phyloP scores from a whole-genome alignment of 2,888 invertebrate species.

The Linnaemya tessellans region DNA sequence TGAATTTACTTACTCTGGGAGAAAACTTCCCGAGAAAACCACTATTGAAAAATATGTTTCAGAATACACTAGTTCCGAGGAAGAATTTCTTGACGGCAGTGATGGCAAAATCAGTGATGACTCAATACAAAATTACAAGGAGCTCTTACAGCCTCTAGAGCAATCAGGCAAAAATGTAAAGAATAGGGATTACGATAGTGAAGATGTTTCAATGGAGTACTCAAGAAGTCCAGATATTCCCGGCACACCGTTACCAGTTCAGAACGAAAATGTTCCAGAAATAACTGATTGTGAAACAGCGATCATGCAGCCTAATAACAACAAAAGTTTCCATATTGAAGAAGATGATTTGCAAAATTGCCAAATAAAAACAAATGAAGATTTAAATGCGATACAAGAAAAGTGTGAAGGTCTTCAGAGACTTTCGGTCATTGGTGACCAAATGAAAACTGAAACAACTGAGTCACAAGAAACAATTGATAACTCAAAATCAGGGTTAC shows the following conservation, averaged over 20 bases:
- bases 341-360: not conserved
- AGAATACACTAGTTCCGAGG: conserved; percentile 5
- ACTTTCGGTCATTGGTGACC: too few relatives aligned
- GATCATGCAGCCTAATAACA: not conserved
- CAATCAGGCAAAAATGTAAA: not conserved
- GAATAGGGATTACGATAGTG: not conserved
- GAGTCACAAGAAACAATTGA: not conserved
- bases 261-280: not conserved
- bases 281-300: not conserved
- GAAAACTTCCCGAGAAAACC: not conserved
- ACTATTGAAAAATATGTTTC: not conserved
- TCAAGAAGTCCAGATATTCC: too few relatives aligned
- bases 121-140: not conserved
- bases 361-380: not conserved
- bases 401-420: not conserved
- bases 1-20: not conserved
- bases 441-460: not conserved
- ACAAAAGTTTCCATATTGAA: not conserved
- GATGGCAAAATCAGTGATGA: not conserved
- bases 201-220: not conserved
- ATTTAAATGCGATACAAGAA: not conserved
- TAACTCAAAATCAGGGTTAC: not conserved
- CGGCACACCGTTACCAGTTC: too few relatives aligned
- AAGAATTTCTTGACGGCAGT: not conserved
- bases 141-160: not conserved